Percentiles rank a stretch among this genome's conserved stretches.
Conservation (phyloP, 2,797 vertebrate genomes). For the Crocodylus rhombifer region DNA sequence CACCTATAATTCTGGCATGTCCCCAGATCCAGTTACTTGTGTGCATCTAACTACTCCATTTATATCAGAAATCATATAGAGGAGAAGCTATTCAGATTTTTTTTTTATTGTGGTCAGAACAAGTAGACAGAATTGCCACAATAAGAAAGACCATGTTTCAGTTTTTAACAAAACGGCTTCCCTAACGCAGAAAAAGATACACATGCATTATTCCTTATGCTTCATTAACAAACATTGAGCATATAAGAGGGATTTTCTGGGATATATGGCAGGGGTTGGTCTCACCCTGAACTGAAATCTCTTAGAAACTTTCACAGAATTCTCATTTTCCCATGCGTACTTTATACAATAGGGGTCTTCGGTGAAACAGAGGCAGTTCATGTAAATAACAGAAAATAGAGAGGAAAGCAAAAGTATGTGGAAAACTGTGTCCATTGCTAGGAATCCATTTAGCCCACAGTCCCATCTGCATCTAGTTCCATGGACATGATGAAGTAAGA, state of each 20-base stretch:
- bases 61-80: background rate
- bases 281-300: background rate
- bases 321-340: background rate
- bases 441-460: background rate
- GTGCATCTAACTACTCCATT: background rate
- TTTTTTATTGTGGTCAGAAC: constrained; percentile 6
- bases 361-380: background rate
- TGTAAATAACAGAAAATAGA: background rate
- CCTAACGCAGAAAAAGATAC: background rate
- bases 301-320: background rate
- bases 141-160: background rate
- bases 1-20: background rate
- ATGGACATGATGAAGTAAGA: background rate
- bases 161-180: background rate
- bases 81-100: background rate
- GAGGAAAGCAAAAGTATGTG: background rate
- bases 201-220: background rate
- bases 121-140: background rate
- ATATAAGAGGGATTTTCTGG: background rate
- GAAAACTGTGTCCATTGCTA: background rate
- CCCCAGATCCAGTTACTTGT: background rate
- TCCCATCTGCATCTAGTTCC: background rate
- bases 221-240: background rate
- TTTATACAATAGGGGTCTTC: background rate
- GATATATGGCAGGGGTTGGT: background rate